Evolutionary conservation across 1,140 invertebrate species (phyloP).

Genomic region (Carposina sasakii): DNA sequence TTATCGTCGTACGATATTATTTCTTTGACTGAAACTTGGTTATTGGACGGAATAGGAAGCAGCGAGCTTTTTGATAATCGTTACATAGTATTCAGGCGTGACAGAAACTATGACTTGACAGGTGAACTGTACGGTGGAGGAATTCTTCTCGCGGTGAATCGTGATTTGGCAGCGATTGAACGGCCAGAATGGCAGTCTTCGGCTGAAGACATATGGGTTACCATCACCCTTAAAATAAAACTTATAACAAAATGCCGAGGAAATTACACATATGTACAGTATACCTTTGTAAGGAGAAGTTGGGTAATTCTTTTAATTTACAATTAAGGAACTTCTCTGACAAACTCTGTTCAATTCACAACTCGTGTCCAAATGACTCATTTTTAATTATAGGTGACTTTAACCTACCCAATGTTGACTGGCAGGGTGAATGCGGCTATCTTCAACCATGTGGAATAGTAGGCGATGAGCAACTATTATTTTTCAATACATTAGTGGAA

Average conservation of each 20-base stretch:
- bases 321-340: constrained; percentile 14
- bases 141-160: constrained; percentile 12
- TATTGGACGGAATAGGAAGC: not conserved
- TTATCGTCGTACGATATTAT: constrained; percentile 8
- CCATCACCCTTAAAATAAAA: constrained; percentile 1
- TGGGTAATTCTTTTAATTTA: constrained; percentile 14
- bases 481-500: too few species aligned
- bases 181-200: constrained; percentile 19
- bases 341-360: constrained; percentile 13
- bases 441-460: too few species aligned
- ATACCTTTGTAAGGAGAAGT: constrained; percentile 17
- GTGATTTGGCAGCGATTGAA: constrained; percentile 9
- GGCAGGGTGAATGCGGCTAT: too few species aligned
- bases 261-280: constrained; percentile 19
- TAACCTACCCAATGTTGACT: too few species aligned
- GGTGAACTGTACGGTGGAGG: constrained; percentile 9
- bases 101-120: not conserved
- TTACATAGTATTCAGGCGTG: constrained; percentile 1
- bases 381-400: too few species aligned
- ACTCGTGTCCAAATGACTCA: constrained; percentile 11
- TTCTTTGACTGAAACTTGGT: constrained; percentile 6
- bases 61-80: constrained; percentile 4
- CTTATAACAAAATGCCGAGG: not conserved
- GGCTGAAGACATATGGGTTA: constrained; percentile 24
- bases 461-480: too few species aligned